Conservation (phyloP, 1,140 invertebrate genomes). For the Brachionus calyciflorus region DNA sequence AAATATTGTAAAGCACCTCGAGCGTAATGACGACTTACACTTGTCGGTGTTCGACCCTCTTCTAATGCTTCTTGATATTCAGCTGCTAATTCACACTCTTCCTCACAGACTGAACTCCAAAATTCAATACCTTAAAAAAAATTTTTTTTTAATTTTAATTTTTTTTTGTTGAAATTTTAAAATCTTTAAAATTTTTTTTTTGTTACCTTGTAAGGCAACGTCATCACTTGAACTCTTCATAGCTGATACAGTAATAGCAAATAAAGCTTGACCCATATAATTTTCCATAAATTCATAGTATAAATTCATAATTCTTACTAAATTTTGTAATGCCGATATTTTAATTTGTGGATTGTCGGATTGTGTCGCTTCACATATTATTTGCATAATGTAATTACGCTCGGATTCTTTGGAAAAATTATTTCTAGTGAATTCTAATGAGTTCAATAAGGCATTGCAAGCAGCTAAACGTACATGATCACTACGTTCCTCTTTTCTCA, state of each 20-base stretch:
- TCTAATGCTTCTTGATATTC: slow-evolving; percentile 62
- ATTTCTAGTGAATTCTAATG: slow-evolving; percentile 93
- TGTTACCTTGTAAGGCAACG: slow-evolving; percentile 90
- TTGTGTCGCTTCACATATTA: slow-evolving; percentile 80
- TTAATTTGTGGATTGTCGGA: slow-evolving; percentile 73
- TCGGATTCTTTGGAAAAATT: slow-evolving; percentile 97
- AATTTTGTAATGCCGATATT: slow-evolving; percentile 92
- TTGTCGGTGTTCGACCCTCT: slow-evolving; percentile 74
- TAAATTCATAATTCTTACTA: slow-evolving; percentile 96
- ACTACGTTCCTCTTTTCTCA: slow-evolving; percentile 75
- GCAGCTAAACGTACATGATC: slow-evolving; percentile 73
- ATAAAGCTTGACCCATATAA: slow-evolving; percentile 96
- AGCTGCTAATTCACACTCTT: slow-evolving; percentile 73
- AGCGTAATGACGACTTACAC: slow-evolving; percentile 84
- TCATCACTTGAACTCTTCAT: slow-evolving; percentile 96
- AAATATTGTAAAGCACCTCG: slow-evolving; percentile 91
- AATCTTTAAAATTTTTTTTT: too few species aligned
- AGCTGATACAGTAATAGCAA: slow-evolving; percentile 95
- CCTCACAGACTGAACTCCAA: slow-evolving; percentile 99
- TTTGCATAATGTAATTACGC: slow-evolving; percentile 98
- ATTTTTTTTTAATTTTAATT: too few species aligned
- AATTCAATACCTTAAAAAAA: slow-evolving; percentile 99
- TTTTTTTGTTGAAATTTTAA: too few species aligned
- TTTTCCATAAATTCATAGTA: slow-evolving; percentile 99
- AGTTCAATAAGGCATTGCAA: slow-evolving; percentile 93